phyloP scores from a whole-genome alignment of 2,797 vertebrate genomes.

The Anomalospiza imberbis region DNA sequence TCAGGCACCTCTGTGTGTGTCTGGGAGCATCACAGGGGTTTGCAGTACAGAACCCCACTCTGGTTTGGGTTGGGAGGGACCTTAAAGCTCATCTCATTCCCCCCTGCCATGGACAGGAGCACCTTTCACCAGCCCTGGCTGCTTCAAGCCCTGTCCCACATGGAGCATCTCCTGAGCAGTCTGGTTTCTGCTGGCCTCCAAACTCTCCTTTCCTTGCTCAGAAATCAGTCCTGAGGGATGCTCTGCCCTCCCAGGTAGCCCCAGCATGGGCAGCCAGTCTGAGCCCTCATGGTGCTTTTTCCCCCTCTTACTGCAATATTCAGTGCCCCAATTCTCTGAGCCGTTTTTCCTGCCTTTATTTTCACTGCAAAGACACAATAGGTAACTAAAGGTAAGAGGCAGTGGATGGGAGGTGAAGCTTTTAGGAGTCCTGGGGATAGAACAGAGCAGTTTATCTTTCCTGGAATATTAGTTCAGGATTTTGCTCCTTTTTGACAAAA shows the following conservation, averaged over 20 bases:
- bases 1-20: rapidly evolving
- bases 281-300: neutral
- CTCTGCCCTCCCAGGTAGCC: neutral
- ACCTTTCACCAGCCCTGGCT: neutral
- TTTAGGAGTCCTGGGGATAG: neutral
- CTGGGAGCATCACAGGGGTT: neutral
- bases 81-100: neutral
- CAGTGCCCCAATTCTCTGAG: neutral
- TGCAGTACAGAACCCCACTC: neutral
- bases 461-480: neutral
- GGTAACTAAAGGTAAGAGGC: neutral
- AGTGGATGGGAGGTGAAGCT: neutral
- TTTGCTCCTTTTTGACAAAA: neutral
- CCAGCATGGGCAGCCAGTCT: neutral
- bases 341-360: neutral
- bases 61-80: neutral
- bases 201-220: neutral
- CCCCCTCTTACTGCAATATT: neutral
- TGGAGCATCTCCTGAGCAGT: neutral
- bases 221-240: neutral
- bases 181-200: neutral
- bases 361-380: neutral
- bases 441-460: neutral
- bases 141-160: neutral
- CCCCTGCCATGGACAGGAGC: neutral